These are phyloP conservation scores for Crotophaga sulcirostris DNA, from an alignment of 2,113 vertebrate species.

Conservation along the genomic window DNA sequence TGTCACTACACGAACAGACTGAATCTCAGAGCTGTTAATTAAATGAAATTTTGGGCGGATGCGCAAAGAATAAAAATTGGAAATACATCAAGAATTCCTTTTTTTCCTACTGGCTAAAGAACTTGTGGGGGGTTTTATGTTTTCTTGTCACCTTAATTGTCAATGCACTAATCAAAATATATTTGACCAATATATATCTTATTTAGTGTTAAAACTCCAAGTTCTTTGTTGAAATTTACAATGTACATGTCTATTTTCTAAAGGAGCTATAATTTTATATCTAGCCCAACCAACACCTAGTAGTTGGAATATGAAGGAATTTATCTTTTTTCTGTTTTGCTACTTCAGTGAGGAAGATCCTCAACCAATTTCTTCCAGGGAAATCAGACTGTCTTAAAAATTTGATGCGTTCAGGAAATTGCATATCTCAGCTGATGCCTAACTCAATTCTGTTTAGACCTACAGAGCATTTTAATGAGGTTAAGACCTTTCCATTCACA, in stretches of 20 bases:
- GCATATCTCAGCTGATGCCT: not conserved
- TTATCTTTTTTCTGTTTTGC: not conserved
- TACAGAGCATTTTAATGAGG: slow-evolving; percentile 42
- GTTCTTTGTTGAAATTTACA: not conserved
- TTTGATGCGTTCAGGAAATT: not conserved
- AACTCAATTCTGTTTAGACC: not conserved
- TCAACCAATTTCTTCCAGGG: not conserved
- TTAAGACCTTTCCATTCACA: slow-evolving; percentile 44
- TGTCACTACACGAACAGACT: slow-evolving; percentile 2
- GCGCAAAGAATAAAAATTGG: slow-evolving; percentile 10
- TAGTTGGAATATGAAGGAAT: not conserved
- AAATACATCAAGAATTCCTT: not conserved
- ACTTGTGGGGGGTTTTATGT: not conserved
- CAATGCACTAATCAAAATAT: not conserved
- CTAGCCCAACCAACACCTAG: not conserved
- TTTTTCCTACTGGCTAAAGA: not conserved
- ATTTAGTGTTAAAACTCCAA: not conserved
- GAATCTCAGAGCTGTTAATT: slow-evolving; percentile 34
- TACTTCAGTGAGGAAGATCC: not conserved
- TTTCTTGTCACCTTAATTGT: slow-evolving; percentile 28
- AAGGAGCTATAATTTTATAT: not conserved
- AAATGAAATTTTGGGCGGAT: slow-evolving; percentile 6
- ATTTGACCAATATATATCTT: not conserved
- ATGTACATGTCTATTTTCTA: not conserved
- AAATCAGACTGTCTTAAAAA: slow-evolving; percentile 27